Base-by-base conservation (phyloP, 2,797 vertebrate genomes). In the Amniataba percoides region DNA sequence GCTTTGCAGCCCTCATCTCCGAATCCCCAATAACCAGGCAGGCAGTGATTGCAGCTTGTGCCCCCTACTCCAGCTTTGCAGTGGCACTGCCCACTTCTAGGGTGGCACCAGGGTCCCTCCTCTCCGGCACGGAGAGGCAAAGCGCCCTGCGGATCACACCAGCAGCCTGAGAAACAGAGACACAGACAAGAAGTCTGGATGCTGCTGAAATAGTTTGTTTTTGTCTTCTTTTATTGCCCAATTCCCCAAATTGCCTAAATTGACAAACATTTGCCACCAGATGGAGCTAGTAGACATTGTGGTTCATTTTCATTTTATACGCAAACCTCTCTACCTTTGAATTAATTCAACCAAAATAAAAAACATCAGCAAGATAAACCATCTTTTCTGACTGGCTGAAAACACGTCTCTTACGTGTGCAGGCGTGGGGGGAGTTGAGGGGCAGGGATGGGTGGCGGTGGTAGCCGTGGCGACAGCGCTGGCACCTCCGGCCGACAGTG, bases 21-120 rank as follows among this genome's bases (percentile, higher is more conserved):
- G 48, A 97, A 96, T 46, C 95, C 96, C 97, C 97, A 97, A 92
- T 95, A 95, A 45, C 97, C 96, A 67, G 94, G 78, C 42, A 96
- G 92, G 70, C 97, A 98, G 75, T 90, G 88, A 60, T 91, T 93
- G 36, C 97, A 98, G 81, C 67, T 90, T 45, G 90, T 94, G 4
- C 97, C 96, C 0, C 93, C 95, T 15, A 96, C 96, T 2, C 97
- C 97, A 0, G 95, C 79, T 74, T 95, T 97, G 89, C 97, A 98
- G 89, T 87, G 95, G 82, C 97, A 98, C 94, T 96, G 96, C 58
- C 97, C 96, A 0, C 92, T 97, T 82, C 95, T 95, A 13, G 96
- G 95, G 73, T 97, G 95, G 90, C 97, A 98, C 87, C 94, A 95
- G 18, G 78, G 71, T 36, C 55, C 87, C 7, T 85, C 87, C 11